These are phyloP conservation scores for Calameuta filiformis DNA, from an alignment of 2,888 invertebrate species.

Conservation along the genomic window DNA sequence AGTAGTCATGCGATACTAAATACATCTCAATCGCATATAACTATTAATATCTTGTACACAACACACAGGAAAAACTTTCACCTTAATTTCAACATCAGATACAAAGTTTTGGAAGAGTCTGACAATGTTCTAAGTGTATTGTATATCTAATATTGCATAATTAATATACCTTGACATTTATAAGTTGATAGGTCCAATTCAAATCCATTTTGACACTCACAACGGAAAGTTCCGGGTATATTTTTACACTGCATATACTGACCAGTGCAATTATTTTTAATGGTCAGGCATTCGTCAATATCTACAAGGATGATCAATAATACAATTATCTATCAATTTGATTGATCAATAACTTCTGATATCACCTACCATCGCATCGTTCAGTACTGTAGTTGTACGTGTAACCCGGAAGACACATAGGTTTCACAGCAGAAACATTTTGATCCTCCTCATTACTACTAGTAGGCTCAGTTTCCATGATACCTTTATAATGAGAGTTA, in stretches of 20 bases:
- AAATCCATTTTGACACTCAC: constrained; percentile 72
- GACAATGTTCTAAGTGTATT: background rate
- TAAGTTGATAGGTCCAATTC: constrained; percentile 69
- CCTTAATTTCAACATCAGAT: background rate
- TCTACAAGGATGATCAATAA: constrained; percentile 21
- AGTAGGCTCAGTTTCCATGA: background rate
- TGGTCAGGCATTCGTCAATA: constrained; percentile 45
- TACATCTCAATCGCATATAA: background rate
- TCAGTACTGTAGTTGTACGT: constrained; percentile 68
- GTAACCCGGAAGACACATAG: constrained; percentile 72
- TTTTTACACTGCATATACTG: constrained; percentile 61
- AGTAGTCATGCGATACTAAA: background rate
- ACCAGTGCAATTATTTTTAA: constrained; percentile 28
- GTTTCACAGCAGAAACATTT: background rate
- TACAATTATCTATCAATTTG: background rate
- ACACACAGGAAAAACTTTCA: background rate
- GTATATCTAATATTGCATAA: background rate
- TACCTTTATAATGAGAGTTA: background rate
- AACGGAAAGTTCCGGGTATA: constrained; percentile 73
- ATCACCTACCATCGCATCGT: constrained; percentile 71
- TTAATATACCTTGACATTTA: constrained; percentile 67
- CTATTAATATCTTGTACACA: background rate
- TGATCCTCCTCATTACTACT: background rate
- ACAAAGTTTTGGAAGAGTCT: background rate
- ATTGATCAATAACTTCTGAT: background rate